A percentile compares a stretch with the other conserved stretches of the same genome.
Evolutionary conservation across 2,888 invertebrate species (phyloP).

Genomic region (Amphipyra tragopoginis): DNA sequence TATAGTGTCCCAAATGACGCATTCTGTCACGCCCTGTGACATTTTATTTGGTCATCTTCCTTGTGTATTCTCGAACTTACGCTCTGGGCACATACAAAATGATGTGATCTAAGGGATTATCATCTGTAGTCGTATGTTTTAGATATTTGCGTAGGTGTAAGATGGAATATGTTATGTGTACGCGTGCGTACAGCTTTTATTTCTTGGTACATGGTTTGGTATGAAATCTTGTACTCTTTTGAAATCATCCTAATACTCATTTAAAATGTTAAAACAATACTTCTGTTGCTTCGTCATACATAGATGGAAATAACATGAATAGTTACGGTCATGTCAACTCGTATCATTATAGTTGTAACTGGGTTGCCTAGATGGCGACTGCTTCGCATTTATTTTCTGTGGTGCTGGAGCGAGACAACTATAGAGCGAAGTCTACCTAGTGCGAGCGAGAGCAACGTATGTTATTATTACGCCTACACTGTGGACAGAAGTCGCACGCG

Average conservation of each 20-base stretch:
- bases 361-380: constrained; percentile 83
- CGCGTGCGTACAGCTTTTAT: no score
- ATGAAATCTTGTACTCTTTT: not conserved
- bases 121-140: not conserved
- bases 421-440: constrained; percentile 54
- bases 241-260: not conserved
- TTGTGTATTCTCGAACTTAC: constrained; percentile 9
- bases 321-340: constrained; percentile 50
- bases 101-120: not conserved
- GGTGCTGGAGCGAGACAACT: constrained; percentile 65
- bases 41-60: constrained; percentile 23
- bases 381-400: constrained; percentile 64
- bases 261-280: constrained; percentile 27
- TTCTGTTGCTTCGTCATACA: constrained; percentile 24
- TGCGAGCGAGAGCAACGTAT: constrained; percentile 77
- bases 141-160: not conserved
- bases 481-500: constrained; percentile 86
- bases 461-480: constrained; percentile 87
- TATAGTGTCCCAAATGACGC: constrained; percentile 33
- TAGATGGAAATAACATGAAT: constrained; percentile 39
- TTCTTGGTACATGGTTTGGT: no score
- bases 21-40: constrained; percentile 39
- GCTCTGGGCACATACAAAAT: not conserved
- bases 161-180: no score
- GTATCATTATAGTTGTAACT: constrained; percentile 66